A percentile compares a stretch with the other conserved stretches of the same genome.
Conservation (phyloP, 1,140 invertebrate species). For the Rhynchophorus ferrugineus region DNA sequence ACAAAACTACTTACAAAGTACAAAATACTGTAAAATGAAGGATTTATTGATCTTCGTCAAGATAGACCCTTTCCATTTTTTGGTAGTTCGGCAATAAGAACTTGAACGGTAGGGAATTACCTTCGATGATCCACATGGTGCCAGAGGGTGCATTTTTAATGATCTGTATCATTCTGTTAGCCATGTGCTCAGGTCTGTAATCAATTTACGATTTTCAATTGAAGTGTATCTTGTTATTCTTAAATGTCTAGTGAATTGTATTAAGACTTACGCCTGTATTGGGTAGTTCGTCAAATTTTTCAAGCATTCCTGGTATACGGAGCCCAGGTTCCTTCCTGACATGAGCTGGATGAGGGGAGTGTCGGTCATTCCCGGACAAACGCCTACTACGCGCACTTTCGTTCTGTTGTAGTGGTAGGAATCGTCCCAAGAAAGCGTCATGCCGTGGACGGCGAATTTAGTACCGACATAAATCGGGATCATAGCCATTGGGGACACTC, state of each 20-base stretch:
- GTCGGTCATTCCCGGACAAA: conserved; percentile 37
- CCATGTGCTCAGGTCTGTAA: conserved; percentile 23
- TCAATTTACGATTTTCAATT: too few species aligned
- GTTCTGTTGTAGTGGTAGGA: conserved; percentile 24
- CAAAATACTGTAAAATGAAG: too few species aligned
- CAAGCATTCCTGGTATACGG: conserved; percentile 13
- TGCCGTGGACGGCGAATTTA: conserved; percentile 29
- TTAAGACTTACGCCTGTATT: conserved; percentile 18
- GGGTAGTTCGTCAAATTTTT: neutral
- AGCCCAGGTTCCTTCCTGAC: conserved; percentile 15
- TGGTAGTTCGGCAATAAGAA: too few species aligned
- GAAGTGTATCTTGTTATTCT: neutral
- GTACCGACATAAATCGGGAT: conserved; percentile 30
- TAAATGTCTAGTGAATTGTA: neutral
- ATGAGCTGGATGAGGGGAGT: conserved; percentile 24
- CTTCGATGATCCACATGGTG: conserved; percentile 24
- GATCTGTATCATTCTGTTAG: conserved; percentile 16
- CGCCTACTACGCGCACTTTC: conserved; percentile 33
- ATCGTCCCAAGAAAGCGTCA: conserved; percentile 24
- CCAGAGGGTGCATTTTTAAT: conserved; percentile 23
- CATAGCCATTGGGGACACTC: conserved; percentile 8
- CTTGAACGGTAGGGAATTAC: too few species aligned
- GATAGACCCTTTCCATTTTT: too few species aligned
- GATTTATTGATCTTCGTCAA: too few species aligned
- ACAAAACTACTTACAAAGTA: too few species aligned